Evolutionary conservation across 2,113 vertebrate genomes (phyloP), one percentile per base, ranked within the genome.

Genomic region (Petrocephalus microphthalmus): DNA sequence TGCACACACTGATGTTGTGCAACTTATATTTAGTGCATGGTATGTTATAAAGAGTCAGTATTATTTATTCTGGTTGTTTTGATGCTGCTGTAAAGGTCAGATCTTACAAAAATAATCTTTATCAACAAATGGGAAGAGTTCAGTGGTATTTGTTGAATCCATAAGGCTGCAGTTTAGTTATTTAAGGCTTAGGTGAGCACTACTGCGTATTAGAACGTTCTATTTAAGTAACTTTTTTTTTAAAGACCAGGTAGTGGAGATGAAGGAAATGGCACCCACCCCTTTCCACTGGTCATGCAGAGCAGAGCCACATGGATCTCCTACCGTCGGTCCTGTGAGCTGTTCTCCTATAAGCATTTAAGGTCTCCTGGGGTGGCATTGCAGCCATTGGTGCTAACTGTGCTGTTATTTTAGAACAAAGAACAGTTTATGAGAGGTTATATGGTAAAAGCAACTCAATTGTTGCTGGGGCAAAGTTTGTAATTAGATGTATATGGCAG

Each of bases 401-500:
- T 78, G 33, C 33, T 78, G 71, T 85, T 85, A 37, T 49, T 85
- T 85, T 33, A 56, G 84, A 52, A 85, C 52, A 54, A 85, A 85
- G 84, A 56, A 85, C 20, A 25, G 13, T 54, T 85, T 33, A 54
- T 54, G 52, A 13, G 25, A 85, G 84, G 84, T 54, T 49, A 47
- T 47, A 85, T 54, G 7, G 51, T 53, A 49, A 85, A 85, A 53
- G 52, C 51, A 85, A 54, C 84, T 85, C 52, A 54, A 85, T 29
- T 54, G 84, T 56, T 85, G 52, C 52, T 56, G 52, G 51, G 52
- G 51, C 84, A 85, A 25, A 54, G 84, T 54, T 25, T 25, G 84
- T 85, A 85, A 85, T 85, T 85, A 85, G 84, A 85, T 85, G 51
- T 42, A 85, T 85, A 85, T 85, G 84, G 52, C 17, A 29, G 84